phyloP scores from a whole-genome alignment of 2,797 vertebrate species.

The Alcedo atthis region DNA sequence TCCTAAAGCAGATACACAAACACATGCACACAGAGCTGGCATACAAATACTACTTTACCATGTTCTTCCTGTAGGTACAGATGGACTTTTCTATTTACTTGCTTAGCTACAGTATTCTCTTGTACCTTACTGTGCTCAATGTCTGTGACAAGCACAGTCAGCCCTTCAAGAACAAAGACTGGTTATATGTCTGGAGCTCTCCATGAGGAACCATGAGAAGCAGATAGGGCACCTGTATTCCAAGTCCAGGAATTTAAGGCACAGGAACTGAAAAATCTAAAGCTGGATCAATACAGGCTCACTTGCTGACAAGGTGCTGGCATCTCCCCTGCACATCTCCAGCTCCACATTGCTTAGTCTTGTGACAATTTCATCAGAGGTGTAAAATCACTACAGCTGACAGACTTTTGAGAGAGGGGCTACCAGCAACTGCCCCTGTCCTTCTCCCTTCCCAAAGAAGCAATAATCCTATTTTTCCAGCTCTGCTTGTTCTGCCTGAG shows the following conservation, averaged over 20 bases:
- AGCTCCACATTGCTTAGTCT: neutral
- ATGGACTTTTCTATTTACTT: neutral
- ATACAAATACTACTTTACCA: neutral
- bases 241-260: neutral
- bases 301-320: neutral
- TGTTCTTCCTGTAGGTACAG: neutral
- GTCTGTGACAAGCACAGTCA: neutral
- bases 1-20: neutral
- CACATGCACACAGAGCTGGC: neutral
- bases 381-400: neutral
- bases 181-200: accelerated
- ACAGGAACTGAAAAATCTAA: neutral
- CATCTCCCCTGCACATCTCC: neutral
- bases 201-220: neutral
- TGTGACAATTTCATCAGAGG: neutral
- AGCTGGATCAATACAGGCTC: neutral
- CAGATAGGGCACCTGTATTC: neutral
- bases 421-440: neutral
- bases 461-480: neutral
- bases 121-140: neutral
- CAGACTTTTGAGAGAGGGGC: neutral
- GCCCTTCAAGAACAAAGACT: neutral
- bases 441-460: neutral
- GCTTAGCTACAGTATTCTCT: neutral
- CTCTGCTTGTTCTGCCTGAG: neutral